Evolutionary conservation across 2,113 vertebrate genomes (phyloP).

Genomic region (Vulpes vulpes): DNA sequence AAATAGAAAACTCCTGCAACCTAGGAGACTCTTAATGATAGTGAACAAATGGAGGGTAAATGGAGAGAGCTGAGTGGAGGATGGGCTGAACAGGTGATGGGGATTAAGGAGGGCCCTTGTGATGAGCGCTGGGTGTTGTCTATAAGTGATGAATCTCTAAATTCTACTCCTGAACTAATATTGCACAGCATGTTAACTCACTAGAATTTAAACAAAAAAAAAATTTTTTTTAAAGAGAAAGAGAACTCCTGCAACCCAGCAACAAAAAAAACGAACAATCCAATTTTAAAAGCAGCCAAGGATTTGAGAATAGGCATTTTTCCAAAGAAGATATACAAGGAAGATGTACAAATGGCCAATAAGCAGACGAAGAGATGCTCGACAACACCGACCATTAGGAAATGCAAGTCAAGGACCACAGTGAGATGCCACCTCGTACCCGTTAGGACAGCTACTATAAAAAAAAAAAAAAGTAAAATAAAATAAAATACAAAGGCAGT

Average conservation of each 20-base stretch:
- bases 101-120: neutral
- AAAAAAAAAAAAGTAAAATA: neutral
- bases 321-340: neutral
- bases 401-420: neutral
- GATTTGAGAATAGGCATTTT: neutral
- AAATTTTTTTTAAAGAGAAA: neutral
- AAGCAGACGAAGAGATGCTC: neutral
- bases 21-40: neutral
- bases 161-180: neutral
- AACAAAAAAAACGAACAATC: neutral
- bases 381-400: neutral
- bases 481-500: neutral
- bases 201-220: neutral
- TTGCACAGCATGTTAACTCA: neutral
- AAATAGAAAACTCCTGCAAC: neutral
- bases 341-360: neutral
- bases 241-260: neutral
- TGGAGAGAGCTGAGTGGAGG: neutral
- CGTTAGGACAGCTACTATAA: neutral
- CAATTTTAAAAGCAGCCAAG: neutral
- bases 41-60: neutral
- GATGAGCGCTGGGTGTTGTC: neutral
- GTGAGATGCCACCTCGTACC: neutral
- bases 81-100: neutral
- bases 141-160: neutral